A percentile compares a stretch with the other conserved stretches of the same genome.
phyloP scores from a whole-genome alignment of 2,113 vertebrate genomes.

The Pycnonotus jocosus region DNA sequence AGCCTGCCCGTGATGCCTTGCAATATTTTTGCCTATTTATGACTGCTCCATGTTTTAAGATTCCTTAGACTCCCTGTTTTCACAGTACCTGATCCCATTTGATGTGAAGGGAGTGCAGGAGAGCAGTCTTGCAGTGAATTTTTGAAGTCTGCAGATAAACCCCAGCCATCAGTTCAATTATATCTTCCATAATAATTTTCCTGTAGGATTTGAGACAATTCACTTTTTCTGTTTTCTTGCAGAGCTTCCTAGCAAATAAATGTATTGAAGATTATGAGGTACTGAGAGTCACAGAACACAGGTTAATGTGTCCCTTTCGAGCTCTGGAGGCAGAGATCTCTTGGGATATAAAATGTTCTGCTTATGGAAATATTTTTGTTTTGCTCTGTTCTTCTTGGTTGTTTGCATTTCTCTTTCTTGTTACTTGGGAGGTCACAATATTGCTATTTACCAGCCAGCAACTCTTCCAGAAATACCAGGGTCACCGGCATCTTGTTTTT shows the following conservation, averaged over 20 bases:
- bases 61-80: background rate
- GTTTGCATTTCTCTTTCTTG: slow-evolving; percentile 44
- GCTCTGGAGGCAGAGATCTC: background rate
- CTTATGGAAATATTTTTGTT: slow-evolving; percentile 34
- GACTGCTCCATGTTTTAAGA: background rate
- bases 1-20: background rate
- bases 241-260: background rate
- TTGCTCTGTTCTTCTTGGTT: background rate
- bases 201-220: background rate
- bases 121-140: background rate
- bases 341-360: background rate
- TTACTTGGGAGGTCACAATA: slow-evolving; percentile 14
- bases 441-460: slow-evolving; percentile 12
- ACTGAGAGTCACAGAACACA: background rate
- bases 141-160: background rate
- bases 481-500: background rate
- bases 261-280: background rate
- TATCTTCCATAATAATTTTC: background rate
- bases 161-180: background rate
- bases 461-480: slow-evolving; percentile 40
- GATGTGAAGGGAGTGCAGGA: fast-evolving
- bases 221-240: background rate
- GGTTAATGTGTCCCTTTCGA: background rate
- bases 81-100: background rate
- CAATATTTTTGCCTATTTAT: background rate